Conservation (phyloP, 23 tunicate species). For the Clavelina lepadiformis region DNA sequence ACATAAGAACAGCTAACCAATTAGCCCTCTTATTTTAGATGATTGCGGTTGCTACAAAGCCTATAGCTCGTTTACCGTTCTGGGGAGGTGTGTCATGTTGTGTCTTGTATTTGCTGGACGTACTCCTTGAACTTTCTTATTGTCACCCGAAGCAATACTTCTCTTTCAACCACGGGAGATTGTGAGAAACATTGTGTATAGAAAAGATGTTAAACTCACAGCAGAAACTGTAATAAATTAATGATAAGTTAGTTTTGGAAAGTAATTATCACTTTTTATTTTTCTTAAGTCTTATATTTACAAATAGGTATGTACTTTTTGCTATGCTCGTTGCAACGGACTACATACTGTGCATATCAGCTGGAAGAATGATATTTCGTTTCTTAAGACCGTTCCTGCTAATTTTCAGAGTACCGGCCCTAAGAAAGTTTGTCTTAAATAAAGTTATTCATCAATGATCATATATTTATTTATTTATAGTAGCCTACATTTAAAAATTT, state of each 20-base stretch:
- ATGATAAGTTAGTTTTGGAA: not conserved
- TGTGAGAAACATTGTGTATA: too few species aligned
- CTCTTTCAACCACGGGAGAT: conserved; percentile 35
- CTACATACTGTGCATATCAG: conserved; percentile 18
- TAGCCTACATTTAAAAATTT: too few species aligned
- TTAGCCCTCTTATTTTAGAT: conserved; percentile 24
- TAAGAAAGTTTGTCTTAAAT: too few species aligned
- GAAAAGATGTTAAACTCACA: too few species aligned
- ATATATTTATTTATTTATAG: too few species aligned
- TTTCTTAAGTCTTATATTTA: not conserved
- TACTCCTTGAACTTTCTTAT: conserved; percentile 22
- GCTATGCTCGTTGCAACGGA: conserved; percentile 31
- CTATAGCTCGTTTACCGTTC: conserved; percentile 23
- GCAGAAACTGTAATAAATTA: too few species aligned
- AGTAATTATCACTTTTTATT: not conserved
- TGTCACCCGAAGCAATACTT: conserved; percentile 31
- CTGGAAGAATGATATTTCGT: conserved; percentile 65
- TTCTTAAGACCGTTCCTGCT: conserved; percentile 44
- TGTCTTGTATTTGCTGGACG: conserved; percentile 35
- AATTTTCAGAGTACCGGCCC: conserved; percentile 45
- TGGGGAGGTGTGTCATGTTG: conserved; percentile 64
- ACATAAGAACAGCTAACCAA: not conserved
- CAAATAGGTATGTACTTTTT: conserved; percentile 32
- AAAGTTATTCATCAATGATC: too few species aligned
- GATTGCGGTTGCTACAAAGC: conserved; percentile 18